Percentiles rank a stretch among this genome's conserved stretches.
Evolutionary conservation across 2,113 vertebrate species (phyloP).

Genomic region (Dunckerocampus dactyliophorus): DNA sequence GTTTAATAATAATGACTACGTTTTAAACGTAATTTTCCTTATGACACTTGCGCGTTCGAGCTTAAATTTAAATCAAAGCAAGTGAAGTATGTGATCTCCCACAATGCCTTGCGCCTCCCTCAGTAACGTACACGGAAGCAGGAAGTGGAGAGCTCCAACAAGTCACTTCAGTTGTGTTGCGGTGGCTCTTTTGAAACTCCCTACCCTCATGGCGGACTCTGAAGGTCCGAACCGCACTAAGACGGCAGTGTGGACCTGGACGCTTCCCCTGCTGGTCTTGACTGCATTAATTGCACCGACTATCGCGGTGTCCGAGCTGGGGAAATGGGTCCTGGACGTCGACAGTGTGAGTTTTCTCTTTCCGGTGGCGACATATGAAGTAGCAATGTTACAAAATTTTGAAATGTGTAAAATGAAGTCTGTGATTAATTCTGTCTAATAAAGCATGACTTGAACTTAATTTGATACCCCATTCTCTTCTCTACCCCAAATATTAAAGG

Average conservation of each 20-base stretch:
- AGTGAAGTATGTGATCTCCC: background rate
- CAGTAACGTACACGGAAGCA: slow-evolving; percentile 21
- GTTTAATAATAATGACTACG: no score
- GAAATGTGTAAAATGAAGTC: no score
- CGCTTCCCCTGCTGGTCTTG: slow-evolving; percentile 37
- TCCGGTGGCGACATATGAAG: background rate
- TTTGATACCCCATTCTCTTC: no score
- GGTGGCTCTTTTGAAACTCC: background rate
- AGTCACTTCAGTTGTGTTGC: slow-evolving; percentile 30
- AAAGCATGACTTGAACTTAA: no score
- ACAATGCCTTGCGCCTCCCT: slow-evolving; percentile 2
- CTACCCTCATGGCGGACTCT: slow-evolving; percentile 45
- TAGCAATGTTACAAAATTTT: no score
- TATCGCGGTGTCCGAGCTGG: slow-evolving; percentile 59
- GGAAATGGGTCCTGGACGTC: slow-evolving; percentile 63
- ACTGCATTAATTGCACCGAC: slow-evolving; percentile 1
- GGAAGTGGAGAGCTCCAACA: slow-evolving; percentile 27
- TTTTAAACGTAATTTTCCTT: no score
- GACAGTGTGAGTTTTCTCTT: slow-evolving; percentile 61
- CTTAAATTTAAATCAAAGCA: no score
- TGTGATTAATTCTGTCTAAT: no score
- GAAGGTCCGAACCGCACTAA: slow-evolving; percentile 1
- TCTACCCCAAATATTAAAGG: no score
- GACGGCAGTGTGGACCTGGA: background rate
- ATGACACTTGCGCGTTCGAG: no score